Base-by-base conservation (phyloP, 2,888 invertebrate species). In the Rhorus exstirpatorius region DNA sequence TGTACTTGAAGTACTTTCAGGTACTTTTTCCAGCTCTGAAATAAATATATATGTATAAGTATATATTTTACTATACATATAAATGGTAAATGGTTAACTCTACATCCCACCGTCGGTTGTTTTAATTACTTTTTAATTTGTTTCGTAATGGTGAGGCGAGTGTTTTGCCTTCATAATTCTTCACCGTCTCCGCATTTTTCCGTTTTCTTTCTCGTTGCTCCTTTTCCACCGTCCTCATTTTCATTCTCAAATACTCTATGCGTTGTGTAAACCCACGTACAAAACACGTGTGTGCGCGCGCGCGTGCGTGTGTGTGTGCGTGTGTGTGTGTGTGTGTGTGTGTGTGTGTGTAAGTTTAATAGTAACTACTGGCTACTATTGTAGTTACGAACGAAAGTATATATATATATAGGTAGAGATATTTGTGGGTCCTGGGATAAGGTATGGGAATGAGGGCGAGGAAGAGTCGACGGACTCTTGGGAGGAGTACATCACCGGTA, bases 101-200 rank as follows among this genome's bases (percentile, higher is more conserved):
- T 51, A 63, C 63, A 17, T 61, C 38, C 38, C 24, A 60, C 21
- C 74, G 79, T 83, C 84, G 78, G 88, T 88, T 88, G 88, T 90
- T 91, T 90, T 90, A 91, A 90, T 90, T 91, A 90, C 87, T 90
- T 91, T 91, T 91, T 90, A 90, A 90, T 90, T 90, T 91, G 89
- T 90, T 90, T 86, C 87, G 82, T 88, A 89, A 91, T 86, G 87
- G 86, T 86, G 85, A 84, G 84, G 85, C 87, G 86, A 86, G 86
- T 77, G 81, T 76, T 75, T 38, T 89, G 87, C 89, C 87, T 84
- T 87, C 88, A 87, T 90, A 90, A 90, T 88, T 90, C 76, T 74
- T 74, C 58, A 55, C 41, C 21, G 68, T 49, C 61, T 10, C 26
- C 31, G 41, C 31, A 4, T 70, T 53, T 55, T 38, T 60, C 31